These are phyloP conservation scores for Corvus moneduloides DNA, from an alignment of 2,113 vertebrate genomes.

Conservation along the genomic window DNA sequence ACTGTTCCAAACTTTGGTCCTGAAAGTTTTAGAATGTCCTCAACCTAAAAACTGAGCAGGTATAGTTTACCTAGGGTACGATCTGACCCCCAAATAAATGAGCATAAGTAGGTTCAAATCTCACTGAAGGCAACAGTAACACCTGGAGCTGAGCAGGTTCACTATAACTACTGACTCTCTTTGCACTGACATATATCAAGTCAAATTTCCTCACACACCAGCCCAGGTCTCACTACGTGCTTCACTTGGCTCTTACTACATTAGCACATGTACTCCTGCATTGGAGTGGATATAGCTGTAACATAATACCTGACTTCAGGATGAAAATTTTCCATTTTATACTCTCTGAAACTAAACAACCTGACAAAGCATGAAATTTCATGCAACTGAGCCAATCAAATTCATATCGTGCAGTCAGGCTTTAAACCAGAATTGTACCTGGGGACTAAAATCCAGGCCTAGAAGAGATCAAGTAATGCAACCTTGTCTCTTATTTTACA, in stretches of 20 bases:
- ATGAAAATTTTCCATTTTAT: not conserved
- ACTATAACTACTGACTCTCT: not conserved
- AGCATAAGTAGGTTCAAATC: not conserved
- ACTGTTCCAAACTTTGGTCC: not conserved
- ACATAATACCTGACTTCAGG: not conserved
- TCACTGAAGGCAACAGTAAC: not conserved
- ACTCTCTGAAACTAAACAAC: not conserved
- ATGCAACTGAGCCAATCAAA: not conserved
- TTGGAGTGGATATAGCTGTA: not conserved
- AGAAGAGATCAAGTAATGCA: not conserved
- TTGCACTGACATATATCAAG: not conserved
- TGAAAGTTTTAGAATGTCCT: not conserved
- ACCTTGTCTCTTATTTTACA: not conserved
- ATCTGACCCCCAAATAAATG: not conserved
- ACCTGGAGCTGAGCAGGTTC: not conserved
- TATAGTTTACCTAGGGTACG: not conserved
- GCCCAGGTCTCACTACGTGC: not conserved
- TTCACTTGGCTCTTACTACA: not conserved
- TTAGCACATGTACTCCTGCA: not conserved
- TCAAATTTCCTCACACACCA: not conserved
- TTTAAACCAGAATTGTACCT: not conserved
- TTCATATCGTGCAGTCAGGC: not conserved
- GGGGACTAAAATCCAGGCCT: not conserved
- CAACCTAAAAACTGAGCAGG: not conserved
- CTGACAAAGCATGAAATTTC: not conserved